Evolutionary conservation across 2,797 vertebrate genomes (phyloP).

Genomic region (Australoheros facetus): DNA sequence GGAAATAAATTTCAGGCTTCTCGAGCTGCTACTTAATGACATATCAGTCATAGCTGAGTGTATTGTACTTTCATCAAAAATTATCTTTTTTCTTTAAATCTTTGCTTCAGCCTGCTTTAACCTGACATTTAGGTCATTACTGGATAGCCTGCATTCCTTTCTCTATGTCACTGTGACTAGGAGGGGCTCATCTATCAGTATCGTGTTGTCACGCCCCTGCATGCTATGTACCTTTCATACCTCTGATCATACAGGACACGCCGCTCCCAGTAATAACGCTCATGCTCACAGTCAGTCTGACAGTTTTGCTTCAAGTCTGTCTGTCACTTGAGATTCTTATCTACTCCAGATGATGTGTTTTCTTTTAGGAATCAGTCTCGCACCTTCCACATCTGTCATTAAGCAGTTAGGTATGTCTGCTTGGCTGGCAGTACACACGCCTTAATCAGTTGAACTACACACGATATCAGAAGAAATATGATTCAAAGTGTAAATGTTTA

Average conservation of each 20-base stretch:
- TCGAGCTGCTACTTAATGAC: too few species aligned
- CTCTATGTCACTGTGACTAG: neutral
- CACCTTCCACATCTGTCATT: neutral
- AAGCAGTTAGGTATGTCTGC: neutral
- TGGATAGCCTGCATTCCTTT: slow-evolving; percentile 56
- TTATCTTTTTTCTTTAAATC: neutral
- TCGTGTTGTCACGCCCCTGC: slow-evolving; percentile 57
- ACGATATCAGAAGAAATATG: neutral
- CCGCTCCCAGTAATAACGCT: slow-evolving; percentile 54
- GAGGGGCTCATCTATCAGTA: slow-evolving; percentile 35
- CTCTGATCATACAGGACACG: slow-evolving; percentile 19
- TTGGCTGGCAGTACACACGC: neutral
- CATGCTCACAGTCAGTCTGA: neutral
- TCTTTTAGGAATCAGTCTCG: neutral
- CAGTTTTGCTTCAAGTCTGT: slow-evolving; percentile 1
- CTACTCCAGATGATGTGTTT: neutral
- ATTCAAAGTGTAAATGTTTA: neutral
- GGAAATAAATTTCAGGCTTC: neutral
- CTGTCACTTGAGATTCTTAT: neutral
- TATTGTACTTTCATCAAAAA: neutral
- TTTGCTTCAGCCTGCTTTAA: neutral
- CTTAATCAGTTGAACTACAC: neutral
- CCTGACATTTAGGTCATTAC: neutral
- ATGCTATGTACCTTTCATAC: slow-evolving; percentile 65
- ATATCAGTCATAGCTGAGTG: neutral